phyloP scores from a whole-genome alignment of 2,888 invertebrate genomes.

The Plemyria rubiginata region DNA sequence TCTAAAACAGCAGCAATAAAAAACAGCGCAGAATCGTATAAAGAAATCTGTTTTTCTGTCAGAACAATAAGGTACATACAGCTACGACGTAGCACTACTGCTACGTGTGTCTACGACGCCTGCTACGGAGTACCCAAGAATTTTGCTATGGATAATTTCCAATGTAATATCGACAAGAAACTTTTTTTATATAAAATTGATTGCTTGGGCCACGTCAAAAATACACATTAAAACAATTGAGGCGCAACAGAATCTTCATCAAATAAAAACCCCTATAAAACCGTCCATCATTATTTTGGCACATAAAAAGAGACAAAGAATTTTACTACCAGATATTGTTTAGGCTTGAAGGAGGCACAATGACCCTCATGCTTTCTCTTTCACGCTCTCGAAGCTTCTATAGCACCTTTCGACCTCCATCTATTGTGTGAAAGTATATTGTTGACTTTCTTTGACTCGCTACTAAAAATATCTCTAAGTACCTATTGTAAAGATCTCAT shows the following conservation, averaged over 20 bases:
- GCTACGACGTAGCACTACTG: too few relatives aligned
- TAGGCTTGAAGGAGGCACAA: constrained; percentile 30
- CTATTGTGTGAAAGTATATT: constrained; percentile 43
- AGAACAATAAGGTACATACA: neutral
- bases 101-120: constrained; percentile 45
- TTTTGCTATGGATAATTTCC: neutral
- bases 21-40: neutral
- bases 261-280: constrained; percentile 34
- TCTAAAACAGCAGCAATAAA: constrained; percentile 1
- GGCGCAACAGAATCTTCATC: constrained; percentile 23
- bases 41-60: too few relatives aligned
- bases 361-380: constrained; percentile 28
- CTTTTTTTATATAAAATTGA: neutral
- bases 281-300: constrained; percentile 39
- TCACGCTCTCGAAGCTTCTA: constrained; percentile 17
- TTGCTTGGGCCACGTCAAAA: neutral
- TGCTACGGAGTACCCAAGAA: constrained; percentile 34
- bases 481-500: constrained; percentile 6
- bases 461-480: constrained; percentile 12
- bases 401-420: constrained; percentile 44
- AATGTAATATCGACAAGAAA: too few relatives aligned
- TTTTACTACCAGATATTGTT: constrained; percentile 35
- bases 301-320: constrained; percentile 40
- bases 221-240: constrained; percentile 22
- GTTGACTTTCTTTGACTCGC: constrained; percentile 27